Evolutionary conservation across 2,797 vertebrate species (phyloP).

Genomic region (Prunella strophiata): DNA sequence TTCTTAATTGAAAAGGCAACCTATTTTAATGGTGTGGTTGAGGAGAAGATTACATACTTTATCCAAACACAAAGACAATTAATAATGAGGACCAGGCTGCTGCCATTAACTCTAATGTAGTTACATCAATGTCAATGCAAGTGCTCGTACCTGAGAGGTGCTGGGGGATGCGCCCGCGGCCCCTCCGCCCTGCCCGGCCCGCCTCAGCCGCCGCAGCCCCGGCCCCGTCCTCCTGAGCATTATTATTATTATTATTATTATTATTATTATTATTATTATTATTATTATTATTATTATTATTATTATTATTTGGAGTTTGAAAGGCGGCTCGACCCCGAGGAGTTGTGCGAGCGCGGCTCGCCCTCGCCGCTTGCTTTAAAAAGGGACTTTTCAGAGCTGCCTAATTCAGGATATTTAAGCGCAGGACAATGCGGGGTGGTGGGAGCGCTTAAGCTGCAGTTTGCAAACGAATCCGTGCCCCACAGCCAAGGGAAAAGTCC

Average conservation of each 20-base stretch:
- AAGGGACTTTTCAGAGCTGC: slow-evolving; percentile 28
- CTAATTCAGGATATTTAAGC: slow-evolving; percentile 17
- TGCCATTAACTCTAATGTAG: slow-evolving; percentile 80
- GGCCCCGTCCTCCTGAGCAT: accelerated
- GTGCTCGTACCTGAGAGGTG: slow-evolving; percentile 66
- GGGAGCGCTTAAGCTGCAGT: slow-evolving; percentile 26
- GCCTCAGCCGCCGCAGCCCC: neutral
- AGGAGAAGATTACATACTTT: slow-evolving; percentile 86
- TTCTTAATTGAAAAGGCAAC: slow-evolving; percentile 86
- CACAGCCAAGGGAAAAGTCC: neutral
- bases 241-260: neutral
- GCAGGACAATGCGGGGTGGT: slow-evolving; percentile 6
- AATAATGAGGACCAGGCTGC: slow-evolving; percentile 78
- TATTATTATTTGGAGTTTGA: neutral
- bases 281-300: neutral
- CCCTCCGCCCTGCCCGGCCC: slow-evolving; percentile 22
- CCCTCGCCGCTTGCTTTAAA: neutral
- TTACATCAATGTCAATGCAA: slow-evolving; percentile 72
- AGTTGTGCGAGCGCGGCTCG: neutral
- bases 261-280: neutral
- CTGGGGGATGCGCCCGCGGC: neutral
- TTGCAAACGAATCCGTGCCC: slow-evolving; percentile 17
- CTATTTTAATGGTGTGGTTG: slow-evolving; percentile 82
- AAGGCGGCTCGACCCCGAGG: neutral
- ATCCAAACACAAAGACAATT: slow-evolving; percentile 87